Percentiles rank a stretch among this genome's conserved stretches.
Conservation (phyloP, 2,113 vertebrate species). For the Anarhynchus alexandrinus region DNA sequence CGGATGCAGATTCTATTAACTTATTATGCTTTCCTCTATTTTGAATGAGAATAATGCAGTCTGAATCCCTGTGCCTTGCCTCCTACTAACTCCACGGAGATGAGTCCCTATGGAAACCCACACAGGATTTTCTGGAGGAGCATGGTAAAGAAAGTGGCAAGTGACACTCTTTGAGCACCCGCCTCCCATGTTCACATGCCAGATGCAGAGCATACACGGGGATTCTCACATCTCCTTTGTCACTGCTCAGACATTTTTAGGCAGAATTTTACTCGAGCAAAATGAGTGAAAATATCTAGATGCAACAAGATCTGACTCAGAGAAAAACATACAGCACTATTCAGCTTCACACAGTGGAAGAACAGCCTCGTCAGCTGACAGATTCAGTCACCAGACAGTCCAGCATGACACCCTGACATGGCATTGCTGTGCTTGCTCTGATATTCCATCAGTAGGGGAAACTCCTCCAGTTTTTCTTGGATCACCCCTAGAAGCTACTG, state of each 20-base stretch:
- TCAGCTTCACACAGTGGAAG: not conserved
- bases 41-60: not conserved
- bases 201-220: not conserved
- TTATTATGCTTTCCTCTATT: not conserved
- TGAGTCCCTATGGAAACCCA: slow-evolving; percentile 10
- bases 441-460: not conserved
- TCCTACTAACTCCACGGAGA: not conserved
- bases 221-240: not conserved
- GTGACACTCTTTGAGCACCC: not conserved
- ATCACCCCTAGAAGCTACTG: not conserved
- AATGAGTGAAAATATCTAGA: not conserved
- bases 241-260: not conserved
- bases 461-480: not conserved
- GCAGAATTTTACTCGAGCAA: not conserved
- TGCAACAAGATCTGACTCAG: not conserved
- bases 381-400: not conserved
- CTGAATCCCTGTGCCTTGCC: not conserved
- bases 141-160: not conserved
- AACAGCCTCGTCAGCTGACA: not conserved
- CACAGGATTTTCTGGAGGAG: not conserved
- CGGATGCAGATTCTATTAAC: not conserved
- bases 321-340: not conserved
- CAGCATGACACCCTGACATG: not conserved
- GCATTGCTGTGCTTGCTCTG: not conserved
- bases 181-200: not conserved